Percentiles rank a stretch among this genome's conserved stretches.
Conservation (phyloP, 92 coral and sea anemone species). For the Desmophyllum pertusum region DNA sequence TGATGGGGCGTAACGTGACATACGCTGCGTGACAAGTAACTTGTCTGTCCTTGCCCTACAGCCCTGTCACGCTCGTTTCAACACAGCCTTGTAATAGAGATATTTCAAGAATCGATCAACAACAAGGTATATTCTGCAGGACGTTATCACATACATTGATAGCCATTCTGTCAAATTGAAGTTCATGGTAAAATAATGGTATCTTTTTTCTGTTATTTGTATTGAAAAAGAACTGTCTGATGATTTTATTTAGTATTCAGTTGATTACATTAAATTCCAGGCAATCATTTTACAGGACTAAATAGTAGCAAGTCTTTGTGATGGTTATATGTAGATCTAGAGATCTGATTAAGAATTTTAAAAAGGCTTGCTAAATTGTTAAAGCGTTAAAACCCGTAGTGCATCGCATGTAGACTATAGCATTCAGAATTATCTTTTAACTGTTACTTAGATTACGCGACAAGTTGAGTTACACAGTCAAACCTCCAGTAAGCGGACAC, state of each 20-base stretch:
- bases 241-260: neutral
- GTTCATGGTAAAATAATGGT: neutral
- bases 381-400: too few relatives aligned
- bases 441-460: neutral
- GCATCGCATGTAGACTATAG: neutral
- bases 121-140: neutral
- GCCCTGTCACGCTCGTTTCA: neutral
- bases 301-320: neutral
- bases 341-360: neutral
- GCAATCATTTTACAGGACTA: neutral
- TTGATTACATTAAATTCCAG: neutral
- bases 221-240: neutral
- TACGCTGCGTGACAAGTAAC: neutral
- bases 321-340: neutral
- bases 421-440: neutral
- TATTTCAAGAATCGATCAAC: neutral
- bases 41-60: neutral
- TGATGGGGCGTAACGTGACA: neutral
- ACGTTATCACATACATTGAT: neutral
- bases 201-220: neutral
- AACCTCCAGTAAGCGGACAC: too few relatives aligned
- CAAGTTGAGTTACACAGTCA: neutral
- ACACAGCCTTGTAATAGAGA: conserved; percentile 1
- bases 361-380: neutral
- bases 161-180: neutral